Percentiles rank a stretch among this genome's conserved stretches.
These are phyloP conservation scores for Caligus rogercresseyi DNA, from an alignment of 1,140 invertebrate species.

Conservation along the genomic window DNA sequence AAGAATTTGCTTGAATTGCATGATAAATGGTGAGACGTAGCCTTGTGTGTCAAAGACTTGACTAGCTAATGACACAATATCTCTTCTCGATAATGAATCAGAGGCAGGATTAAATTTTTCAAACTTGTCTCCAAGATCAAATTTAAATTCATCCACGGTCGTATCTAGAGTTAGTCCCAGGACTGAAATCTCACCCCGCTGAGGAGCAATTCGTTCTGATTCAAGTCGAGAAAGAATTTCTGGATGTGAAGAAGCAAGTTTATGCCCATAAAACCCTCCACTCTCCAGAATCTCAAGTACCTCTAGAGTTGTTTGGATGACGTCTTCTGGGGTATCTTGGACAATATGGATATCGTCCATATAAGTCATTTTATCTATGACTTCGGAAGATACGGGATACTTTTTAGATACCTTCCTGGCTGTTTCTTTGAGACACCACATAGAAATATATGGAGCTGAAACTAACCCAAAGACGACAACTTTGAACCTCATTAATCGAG, in stretches of 20 bases:
- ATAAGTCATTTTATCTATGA: neutral
- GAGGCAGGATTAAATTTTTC: neutral
- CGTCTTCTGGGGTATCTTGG: neutral
- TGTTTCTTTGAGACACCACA: slow-evolving; percentile 1
- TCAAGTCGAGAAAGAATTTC: neutral
- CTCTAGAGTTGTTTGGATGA: neutral
- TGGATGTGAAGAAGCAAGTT: neutral
- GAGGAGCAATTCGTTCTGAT: neutral
- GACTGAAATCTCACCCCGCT: neutral
- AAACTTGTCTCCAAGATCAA: neutral
- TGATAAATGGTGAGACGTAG: neutral
- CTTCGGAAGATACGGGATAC: neutral
- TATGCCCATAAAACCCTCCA: neutral
- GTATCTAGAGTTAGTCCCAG: neutral
- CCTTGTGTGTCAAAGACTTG: slow-evolving; percentile 1
- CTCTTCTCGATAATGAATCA: neutral
- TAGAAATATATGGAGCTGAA: neutral
- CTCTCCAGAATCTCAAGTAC: neutral
- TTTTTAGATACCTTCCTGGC: neutral
- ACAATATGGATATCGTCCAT: neutral
- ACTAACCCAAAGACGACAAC: neutral
- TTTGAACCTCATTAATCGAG: neutral
- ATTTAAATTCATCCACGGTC: neutral
- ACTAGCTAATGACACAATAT: neutral
- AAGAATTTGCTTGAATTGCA: neutral